Evolutionary conservation across 2,888 invertebrate genomes (phyloP), one percentile per base, ranked within the genome.

Genomic region (Philonicus albiceps): DNA sequence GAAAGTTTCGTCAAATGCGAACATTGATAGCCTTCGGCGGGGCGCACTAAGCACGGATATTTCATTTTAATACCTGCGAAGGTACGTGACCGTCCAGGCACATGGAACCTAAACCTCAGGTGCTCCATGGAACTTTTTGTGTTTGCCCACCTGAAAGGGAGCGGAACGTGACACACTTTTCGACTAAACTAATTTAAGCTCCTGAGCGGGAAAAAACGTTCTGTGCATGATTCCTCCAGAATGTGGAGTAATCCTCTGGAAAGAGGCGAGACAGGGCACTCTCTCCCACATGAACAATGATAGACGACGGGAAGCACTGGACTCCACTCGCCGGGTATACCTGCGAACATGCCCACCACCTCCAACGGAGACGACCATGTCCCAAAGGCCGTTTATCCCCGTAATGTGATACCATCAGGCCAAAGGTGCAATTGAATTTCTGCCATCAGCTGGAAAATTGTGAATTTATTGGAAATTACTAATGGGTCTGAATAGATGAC

Each of bases 371-470:
- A 7, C 8, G n/a, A 22, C 3, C 19, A 22, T 11, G 19, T 64
- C 27, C 64, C 64, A 64, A 11, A 19, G 22, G 64, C 64, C 22
- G 27, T 64, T 64, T 64, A 64, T 64, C 22, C 64, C 8, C 11
- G 64, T 64, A 64, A 64, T 27, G 64, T 64, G 64, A 64, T 64
- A 64, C 64, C 64, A 27, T 64, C 64, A 22, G 64, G 64, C 64
- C 64, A 64, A 11, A 64, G 16, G 30, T 81, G 81, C 81, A 81
- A 81, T 81, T 81, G 81, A 81, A 81, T 81, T 81, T 64, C 34
- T 81, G 53, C 13, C 64, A 81, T 55, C 31, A 81, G 27, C 19
- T 64, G 64, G 55, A 34, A 55, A 81, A 81, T 34, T 81, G 53
- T 30, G 30, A 13, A 81, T 31, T 53, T 81, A 55, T 55, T 81